Percentiles rank a stretch among this genome's conserved stretches.
These are phyloP conservation scores for Drosophila lini DNA, from an alignment of 1,140 invertebrate species.

Conservation along the genomic window DNA sequence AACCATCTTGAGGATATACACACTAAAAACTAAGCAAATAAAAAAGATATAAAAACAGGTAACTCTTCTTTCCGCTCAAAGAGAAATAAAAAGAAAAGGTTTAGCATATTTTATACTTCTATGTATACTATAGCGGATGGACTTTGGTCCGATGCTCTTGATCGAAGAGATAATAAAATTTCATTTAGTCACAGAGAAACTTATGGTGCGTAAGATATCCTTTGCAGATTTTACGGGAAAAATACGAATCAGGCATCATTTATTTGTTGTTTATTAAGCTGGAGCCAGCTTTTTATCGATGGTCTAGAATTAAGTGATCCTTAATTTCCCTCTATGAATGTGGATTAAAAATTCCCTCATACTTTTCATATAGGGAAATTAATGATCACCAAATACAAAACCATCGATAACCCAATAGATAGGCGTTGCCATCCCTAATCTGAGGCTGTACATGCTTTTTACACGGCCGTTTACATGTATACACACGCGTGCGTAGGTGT, in stretches of 20 bases:
- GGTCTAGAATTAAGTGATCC: no score
- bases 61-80: constrained; percentile 2
- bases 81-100: background rate
- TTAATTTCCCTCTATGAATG: no score
- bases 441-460: constrained; percentile 31
- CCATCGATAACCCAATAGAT: constrained; percentile 32
- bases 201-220: background rate
- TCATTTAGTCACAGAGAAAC: background rate
- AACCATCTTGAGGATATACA: constrained; percentile 25
- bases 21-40: constrained; percentile 25
- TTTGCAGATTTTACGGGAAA: background rate
- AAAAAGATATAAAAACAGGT: constrained; percentile 17
- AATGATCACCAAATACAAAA: no score
- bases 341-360: no score
- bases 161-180: background rate
- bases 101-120: background rate
- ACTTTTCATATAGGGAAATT: no score
- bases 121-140: background rate
- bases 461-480: constrained; percentile 40
- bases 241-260: no score
- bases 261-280: no score
- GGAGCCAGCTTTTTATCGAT: no score
- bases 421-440: constrained; percentile 35
- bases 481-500: constrained; percentile 46
- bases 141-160: constrained; percentile 1